Evolutionary conservation across 2,113 vertebrate genomes (phyloP).

Genomic region (Spea bombifrons): DNA sequence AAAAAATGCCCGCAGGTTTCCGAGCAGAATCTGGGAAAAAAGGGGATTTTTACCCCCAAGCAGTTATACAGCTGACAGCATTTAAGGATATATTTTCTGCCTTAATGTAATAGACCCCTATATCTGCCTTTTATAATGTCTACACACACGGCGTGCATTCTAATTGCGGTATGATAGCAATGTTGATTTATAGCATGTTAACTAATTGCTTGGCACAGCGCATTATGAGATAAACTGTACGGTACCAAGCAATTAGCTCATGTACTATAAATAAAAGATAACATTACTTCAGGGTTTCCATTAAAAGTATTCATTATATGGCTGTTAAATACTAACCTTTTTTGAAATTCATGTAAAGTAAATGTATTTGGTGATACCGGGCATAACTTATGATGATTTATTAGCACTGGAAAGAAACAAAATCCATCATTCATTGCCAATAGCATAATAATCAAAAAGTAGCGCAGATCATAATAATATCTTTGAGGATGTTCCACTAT

Average conservation of each 20-base stretch:
- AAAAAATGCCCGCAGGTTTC: too few species aligned
- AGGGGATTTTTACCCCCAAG: too few species aligned
- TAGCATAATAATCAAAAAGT: slow-evolving; percentile 22
- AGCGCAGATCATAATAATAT: slow-evolving; percentile 29
- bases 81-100: too few species aligned
- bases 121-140: too few species aligned
- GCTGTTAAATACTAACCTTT: slow-evolving; percentile 27
- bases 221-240: background rate
- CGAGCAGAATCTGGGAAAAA: too few species aligned
- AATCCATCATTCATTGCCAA: slow-evolving; percentile 37
- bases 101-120: too few species aligned
- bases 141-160: too few species aligned
- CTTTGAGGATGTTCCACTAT: slow-evolving; percentile 14
- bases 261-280: slow-evolving; percentile 30
- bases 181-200: background rate
- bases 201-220: background rate
- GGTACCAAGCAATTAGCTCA: background rate
- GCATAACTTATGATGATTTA: slow-evolving; percentile 72
- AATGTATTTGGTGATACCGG: slow-evolving; percentile 24
- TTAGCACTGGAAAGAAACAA: slow-evolving; percentile 55
- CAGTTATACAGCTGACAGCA: too few species aligned
- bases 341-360: slow-evolving; percentile 30
- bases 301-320: slow-evolving; percentile 22
- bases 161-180: too few species aligned
- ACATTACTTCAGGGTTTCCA: background rate